These are phyloP conservation scores for Buteo buteo DNA, from an alignment of 2,113 vertebrate genomes.

Conservation along the genomic window DNA sequence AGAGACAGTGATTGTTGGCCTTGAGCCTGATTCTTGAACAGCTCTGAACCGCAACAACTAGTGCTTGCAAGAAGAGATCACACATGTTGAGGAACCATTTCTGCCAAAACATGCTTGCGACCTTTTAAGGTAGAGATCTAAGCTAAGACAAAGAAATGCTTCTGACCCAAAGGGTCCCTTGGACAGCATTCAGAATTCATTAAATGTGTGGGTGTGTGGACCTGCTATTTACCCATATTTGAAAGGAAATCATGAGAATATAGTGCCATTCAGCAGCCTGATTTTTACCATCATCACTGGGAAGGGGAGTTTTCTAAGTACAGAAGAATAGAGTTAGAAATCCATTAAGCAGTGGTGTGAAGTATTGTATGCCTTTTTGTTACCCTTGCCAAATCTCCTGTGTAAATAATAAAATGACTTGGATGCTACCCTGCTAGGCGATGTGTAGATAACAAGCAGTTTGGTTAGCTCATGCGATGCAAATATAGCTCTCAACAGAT, in stretches of 20 bases:
- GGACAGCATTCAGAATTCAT: not conserved
- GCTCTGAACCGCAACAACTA: not conserved
- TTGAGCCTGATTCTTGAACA: not conserved
- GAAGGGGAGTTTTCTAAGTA: not conserved
- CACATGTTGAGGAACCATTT: not conserved
- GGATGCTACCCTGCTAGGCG: not conserved
- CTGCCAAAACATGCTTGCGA: not conserved
- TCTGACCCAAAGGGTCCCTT: not conserved
- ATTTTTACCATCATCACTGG: not conserved
- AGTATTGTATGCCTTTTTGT: not conserved
- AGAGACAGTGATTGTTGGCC: not conserved
- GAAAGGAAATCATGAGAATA: not conserved
- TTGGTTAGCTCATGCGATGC: not conserved
- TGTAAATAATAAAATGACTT: not conserved
- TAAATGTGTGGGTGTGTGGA: not conserved
- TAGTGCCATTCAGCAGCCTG: not conserved
- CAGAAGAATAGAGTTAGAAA: not conserved
- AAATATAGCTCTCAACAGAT: not conserved
- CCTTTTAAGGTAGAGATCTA: not conserved
- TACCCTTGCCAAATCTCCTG: not conserved
- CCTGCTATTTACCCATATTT: not conserved
- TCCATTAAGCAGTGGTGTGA: not conserved
- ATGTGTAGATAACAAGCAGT: not conserved
- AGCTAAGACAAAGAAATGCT: not conserved
- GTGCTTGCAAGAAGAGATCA: not conserved